Evolutionary conservation across 2,113 vertebrate species (phyloP).

Genomic region (Cyanistes caeruleus): DNA sequence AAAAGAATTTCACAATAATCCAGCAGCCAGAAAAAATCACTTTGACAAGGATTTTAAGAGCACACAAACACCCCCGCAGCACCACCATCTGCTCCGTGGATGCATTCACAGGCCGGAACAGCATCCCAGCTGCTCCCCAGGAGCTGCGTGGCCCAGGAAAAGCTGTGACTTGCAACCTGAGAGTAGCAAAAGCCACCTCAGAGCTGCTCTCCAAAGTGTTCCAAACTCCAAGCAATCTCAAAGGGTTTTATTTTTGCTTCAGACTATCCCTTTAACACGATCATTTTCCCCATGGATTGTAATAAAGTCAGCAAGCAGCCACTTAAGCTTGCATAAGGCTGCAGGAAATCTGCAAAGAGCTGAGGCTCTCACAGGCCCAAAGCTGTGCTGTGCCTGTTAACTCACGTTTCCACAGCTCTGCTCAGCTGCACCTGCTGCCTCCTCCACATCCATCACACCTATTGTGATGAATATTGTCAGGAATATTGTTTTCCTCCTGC

Average conservation of each 20-base stretch:
- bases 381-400: fast-evolving
- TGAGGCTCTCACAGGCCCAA: background rate
- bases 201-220: background rate
- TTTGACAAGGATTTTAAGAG: background rate
- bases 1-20: background rate
- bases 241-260: background rate
- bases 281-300: background rate
- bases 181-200: background rate
- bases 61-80: fast-evolving
- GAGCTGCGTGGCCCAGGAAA: background rate
- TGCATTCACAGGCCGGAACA: background rate
- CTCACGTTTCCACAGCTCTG: background rate
- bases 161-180: fast-evolving
- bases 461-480: too few species aligned
- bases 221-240: background rate
- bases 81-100: fast-evolving
- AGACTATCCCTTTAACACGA: fast-evolving
- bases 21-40: background rate
- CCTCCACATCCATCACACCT: fast-evolving
- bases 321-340: background rate
- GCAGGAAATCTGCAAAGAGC: background rate
- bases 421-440: background rate
- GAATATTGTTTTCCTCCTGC: fast-evolving
- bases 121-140: background rate
- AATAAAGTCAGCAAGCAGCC: background rate